Percentiles rank a stretch among this genome's conserved stretches.
Conservation (phyloP, 2,888 invertebrate species). For the Parascotia fuliginaria region DNA sequence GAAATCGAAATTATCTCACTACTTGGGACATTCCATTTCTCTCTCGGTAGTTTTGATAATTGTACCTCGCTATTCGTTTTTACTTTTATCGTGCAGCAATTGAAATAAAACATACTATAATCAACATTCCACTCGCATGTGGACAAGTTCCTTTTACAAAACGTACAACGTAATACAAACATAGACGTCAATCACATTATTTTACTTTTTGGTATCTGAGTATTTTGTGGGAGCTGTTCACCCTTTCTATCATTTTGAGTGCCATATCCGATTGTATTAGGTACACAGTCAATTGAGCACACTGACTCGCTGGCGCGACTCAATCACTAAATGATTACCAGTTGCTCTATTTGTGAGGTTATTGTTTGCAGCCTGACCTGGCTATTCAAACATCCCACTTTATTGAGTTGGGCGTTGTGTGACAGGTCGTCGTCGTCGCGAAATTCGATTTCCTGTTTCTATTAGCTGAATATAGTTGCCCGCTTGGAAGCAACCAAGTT, state of each 20-base stretch:
- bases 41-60: slow-evolving; percentile 79
- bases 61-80: slow-evolving; percentile 64
- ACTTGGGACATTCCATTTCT: slow-evolving; percentile 81
- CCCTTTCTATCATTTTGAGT: slow-evolving; percentile 57
- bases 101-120: slow-evolving; percentile 53
- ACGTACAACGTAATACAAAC: slow-evolving; percentile 18
- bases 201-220: slow-evolving; percentile 27
- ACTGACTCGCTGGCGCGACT: slow-evolving; percentile 53
- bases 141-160: slow-evolving; percentile 22
- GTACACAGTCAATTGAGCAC: slow-evolving; percentile 64
- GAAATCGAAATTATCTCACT: slow-evolving; percentile 83
- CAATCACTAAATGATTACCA: slow-evolving; percentile 58
- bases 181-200: slow-evolving; percentile 26
- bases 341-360: slow-evolving; percentile 68
- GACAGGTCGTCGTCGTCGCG: slow-evolving; percentile 50
- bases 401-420: slow-evolving; percentile 53
- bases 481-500: slow-evolving; percentile 36
- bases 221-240: slow-evolving; percentile 44
- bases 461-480: slow-evolving; percentile 40
- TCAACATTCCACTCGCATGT: slow-evolving; percentile 59
- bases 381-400: slow-evolving; percentile 51
- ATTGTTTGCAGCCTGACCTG: slow-evolving; percentile 66
- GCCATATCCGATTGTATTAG: slow-evolving; percentile 66
- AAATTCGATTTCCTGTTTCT: slow-evolving; percentile 67
- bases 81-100: slow-evolving; percentile 64